Conservation (phyloP, 1,140 invertebrate genomes). For the Lethrus apterus region DNA sequence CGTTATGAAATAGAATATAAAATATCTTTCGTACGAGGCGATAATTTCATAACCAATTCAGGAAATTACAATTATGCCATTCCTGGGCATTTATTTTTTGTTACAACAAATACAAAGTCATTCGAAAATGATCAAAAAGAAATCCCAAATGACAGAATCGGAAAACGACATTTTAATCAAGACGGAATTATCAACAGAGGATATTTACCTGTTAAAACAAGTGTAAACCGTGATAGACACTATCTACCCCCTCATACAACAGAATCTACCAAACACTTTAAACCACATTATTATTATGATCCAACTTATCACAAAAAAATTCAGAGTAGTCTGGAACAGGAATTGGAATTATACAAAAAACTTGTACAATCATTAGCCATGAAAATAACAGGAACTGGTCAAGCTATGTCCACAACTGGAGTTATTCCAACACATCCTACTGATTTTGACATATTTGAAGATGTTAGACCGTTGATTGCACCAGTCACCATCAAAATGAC, state of each 20-base stretch:
- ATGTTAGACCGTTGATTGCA: too few species aligned
- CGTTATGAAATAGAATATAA: slow-evolving; percentile 58
- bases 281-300: neutral
- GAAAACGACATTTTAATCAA: too few species aligned
- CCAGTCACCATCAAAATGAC: too few species aligned
- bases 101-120: too few species aligned
- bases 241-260: slow-evolving; percentile 8
- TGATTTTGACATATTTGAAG: too few species aligned
- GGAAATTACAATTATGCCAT: slow-evolving; percentile 34
- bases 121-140: too few species aligned
- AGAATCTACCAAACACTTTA: neutral
- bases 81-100: slow-evolving; percentile 37
- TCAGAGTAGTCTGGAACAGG: slow-evolving; percentile 1
- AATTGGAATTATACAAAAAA: slow-evolving; percentile 5
- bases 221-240: neutral
- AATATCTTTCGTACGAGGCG: slow-evolving; percentile 43
- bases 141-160: too few species aligned
- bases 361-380: slow-evolving; percentile 1
- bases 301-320: neutral
- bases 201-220: slow-evolving; percentile 1
- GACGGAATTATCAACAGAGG: too few species aligned
- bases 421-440: too few species aligned
- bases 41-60: slow-evolving; percentile 20
- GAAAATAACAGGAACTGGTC: too few species aligned
- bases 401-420: too few species aligned